A percentile compares a stretch with the other conserved stretches of the same genome.
Conservation (phyloP, 2,888 invertebrate genomes). For the Ceriagrion tenellum region DNA sequence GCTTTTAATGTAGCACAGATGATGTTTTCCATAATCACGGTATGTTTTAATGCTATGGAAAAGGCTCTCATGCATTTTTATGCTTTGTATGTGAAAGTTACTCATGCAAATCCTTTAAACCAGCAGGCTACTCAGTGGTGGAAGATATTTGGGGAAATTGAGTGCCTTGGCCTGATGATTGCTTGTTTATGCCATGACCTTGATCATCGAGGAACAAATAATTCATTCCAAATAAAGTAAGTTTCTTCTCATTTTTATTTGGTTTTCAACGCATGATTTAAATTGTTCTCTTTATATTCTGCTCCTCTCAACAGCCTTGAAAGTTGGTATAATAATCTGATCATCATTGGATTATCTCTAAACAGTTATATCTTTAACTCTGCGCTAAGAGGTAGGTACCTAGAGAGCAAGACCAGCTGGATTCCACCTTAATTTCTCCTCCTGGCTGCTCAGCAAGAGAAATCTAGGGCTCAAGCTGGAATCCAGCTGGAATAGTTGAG, state of each 20-base stretch:
- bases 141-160: conserved; percentile 94
- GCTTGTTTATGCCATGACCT: conserved; percentile 97
- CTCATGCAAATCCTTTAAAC: conserved; percentile 70
- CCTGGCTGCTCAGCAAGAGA: too few species aligned
- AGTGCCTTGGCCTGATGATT: conserved; percentile 93
- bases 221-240: conserved; percentile 98
- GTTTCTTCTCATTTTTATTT: conserved; percentile 74
- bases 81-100: not conserved
- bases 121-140: conserved; percentile 94
- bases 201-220: conserved; percentile 97
- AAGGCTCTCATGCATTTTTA: not conserved
- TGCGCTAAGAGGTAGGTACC: too few species aligned
- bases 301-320: too few species aligned
- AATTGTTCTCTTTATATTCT: not conserved
- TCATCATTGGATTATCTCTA: too few species aligned
- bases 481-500: too few species aligned
- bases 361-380: too few species aligned
- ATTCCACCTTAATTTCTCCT: too few species aligned
- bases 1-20: conserved; percentile 98
- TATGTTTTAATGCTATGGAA: conserved; percentile 78
- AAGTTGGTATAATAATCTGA: too few species aligned
- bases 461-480: too few species aligned
- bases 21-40: conserved; percentile 97
- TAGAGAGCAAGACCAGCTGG: too few species aligned
- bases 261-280: too few species aligned